phyloP scores from a whole-genome alignment of 2,113 vertebrate species.

The Rana temporaria region DNA sequence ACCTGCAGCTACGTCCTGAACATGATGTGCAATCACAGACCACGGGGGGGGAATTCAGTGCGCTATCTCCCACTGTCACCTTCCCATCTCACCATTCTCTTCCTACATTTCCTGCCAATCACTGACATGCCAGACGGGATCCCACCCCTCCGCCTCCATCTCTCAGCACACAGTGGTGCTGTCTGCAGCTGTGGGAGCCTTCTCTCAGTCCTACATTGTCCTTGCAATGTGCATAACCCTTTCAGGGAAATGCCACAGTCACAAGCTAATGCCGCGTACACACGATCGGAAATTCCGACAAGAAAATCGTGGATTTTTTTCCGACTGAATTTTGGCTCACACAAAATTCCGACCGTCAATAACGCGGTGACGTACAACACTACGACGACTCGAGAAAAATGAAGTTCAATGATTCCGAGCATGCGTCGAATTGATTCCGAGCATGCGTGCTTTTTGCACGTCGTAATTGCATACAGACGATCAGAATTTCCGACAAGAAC shows the following conservation, averaged over 20 bases:
- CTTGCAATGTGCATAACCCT: not conserved
- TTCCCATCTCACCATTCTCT: not conserved
- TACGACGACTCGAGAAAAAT: too few species aligned
- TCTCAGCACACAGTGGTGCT: not conserved
- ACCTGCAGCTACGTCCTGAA: not conserved
- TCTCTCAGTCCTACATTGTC: not conserved
- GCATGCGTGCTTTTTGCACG: too few species aligned
- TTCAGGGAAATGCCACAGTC: not conserved
- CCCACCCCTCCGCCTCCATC: not conserved
- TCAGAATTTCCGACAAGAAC: too few species aligned
- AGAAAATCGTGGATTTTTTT: too few species aligned
- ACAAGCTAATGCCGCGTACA: too few species aligned
- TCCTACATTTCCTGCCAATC: not conserved
- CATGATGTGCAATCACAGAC: conserved; percentile 5
- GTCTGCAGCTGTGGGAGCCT: not conserved
- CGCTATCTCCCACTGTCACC: not conserved
- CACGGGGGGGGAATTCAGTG: not conserved
- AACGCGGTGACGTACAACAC: too few species aligned
- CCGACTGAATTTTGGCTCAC: too few species aligned
- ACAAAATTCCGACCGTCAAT: too few species aligned
- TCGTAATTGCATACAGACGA: too few species aligned
- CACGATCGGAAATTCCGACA: too few species aligned
- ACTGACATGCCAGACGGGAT: not conserved
- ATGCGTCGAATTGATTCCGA: too few species aligned
- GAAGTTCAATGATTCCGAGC: too few species aligned